Evolutionary conservation across 2,113 vertebrate species (phyloP).

Genomic region (Fulmarus glacialis): DNA sequence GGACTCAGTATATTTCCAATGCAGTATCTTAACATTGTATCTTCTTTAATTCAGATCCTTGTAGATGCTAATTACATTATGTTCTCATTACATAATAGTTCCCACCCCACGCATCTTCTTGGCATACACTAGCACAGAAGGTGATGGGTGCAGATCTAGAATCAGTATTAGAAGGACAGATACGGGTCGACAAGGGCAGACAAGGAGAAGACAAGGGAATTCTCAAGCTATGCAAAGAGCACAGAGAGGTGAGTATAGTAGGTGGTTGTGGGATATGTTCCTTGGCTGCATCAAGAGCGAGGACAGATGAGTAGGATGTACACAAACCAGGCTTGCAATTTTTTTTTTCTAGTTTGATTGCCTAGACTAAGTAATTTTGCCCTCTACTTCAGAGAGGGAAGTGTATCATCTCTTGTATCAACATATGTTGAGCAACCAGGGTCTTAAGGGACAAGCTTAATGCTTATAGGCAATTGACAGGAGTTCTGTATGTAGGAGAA

Average conservation of each 20-base stretch:
- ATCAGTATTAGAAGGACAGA: background rate
- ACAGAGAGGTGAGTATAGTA: background rate
- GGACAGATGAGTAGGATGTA: conserved; percentile 27
- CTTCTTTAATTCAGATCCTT: background rate
- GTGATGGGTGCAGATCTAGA: background rate
- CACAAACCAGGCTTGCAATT: background rate
- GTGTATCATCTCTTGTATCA: background rate
- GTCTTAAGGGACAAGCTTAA: background rate
- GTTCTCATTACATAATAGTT: conserved; percentile 40
- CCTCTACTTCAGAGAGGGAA: background rate
- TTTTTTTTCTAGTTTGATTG: background rate
- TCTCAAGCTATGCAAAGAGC: conserved; percentile 25
- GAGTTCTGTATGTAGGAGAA: background rate
- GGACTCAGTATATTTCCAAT: background rate
- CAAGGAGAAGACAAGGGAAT: background rate
- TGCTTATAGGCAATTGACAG: background rate
- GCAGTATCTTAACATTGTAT: background rate
- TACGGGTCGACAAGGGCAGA: background rate
- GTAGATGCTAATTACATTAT: conserved; percentile 19
- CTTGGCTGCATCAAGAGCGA: background rate
- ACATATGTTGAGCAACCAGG: conserved; percentile 6
- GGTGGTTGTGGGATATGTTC: conserved; percentile 14
- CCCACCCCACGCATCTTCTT: conserved; percentile 1
- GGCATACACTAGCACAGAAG: conserved; percentile 3
- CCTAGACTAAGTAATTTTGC: background rate